phyloP scores from a whole-genome alignment of 2,888 invertebrate genomes.

The Adelphocoris suturalis region DNA sequence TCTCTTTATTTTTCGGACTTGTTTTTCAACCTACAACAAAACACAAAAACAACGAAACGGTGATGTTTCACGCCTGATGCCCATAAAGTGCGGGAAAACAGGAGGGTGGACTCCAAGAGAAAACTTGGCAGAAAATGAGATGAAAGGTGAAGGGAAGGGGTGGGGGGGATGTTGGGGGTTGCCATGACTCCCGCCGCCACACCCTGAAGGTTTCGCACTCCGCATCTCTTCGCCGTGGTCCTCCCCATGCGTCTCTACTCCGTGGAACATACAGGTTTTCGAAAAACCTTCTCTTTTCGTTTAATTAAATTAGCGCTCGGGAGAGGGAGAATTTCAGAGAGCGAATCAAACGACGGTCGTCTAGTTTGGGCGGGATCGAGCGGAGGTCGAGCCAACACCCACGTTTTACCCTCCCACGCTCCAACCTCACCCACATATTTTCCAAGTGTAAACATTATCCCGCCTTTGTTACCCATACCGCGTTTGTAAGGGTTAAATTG shows the following conservation, averaged over 20 bases:
- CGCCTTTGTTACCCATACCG: background rate
- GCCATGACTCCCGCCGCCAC: constrained; percentile 45
- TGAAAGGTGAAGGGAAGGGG: background rate
- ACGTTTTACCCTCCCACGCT: background rate
- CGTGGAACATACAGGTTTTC: background rate
- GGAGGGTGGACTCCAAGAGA: background rate
- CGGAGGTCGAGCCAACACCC: background rate
- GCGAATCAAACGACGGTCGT: background rate
- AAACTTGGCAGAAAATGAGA: constrained; percentile 2
- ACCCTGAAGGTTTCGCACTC: background rate
- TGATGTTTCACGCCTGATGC: constrained; percentile 29
- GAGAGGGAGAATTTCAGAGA: background rate
- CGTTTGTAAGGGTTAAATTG: background rate
- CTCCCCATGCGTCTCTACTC: background rate
- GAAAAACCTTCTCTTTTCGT: background rate
- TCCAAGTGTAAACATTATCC: background rate
- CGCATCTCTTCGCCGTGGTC: background rate
- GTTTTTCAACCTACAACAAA: too few species aligned
- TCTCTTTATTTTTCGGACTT: too few species aligned
- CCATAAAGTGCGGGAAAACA: constrained; percentile 4
- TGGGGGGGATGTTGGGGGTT: background rate
- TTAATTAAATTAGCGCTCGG: background rate
- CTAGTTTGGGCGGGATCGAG: background rate
- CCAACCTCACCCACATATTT: background rate
- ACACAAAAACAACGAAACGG: background rate